phyloP scores from a whole-genome alignment of 2,113 vertebrate genomes.

The Triplophysa dalaica region DNA sequence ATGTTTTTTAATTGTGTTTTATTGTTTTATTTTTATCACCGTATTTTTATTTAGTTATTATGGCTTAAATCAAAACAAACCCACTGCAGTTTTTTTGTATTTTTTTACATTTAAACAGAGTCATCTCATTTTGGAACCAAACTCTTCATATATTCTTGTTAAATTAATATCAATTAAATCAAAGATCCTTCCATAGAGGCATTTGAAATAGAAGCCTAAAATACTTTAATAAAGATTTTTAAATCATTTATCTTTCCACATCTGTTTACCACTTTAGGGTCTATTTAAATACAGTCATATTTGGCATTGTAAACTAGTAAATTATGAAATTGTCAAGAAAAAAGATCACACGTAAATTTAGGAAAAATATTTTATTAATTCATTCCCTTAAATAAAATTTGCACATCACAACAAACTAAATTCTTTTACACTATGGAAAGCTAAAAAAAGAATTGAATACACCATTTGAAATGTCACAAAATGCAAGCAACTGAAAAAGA shows the following conservation, averaged over 20 bases:
- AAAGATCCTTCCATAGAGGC: neutral
- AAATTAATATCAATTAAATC: no score
- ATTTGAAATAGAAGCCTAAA: neutral
- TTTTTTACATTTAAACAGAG: no score
- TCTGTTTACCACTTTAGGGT: neutral
- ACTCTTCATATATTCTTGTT: no score
- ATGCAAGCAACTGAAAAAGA: slow-evolving; percentile 20
- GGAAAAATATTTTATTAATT: slow-evolving; percentile 48
- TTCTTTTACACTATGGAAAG: slow-evolving; percentile 58
- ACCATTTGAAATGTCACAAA: slow-evolving; percentile 46
- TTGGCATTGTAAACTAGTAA: neutral
- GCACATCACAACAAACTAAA: slow-evolving; percentile 61
- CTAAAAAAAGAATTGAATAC: slow-evolving; percentile 63
- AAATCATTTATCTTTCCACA: no score
- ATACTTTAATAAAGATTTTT: no score
- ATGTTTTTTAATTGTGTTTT: no score
- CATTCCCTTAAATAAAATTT: slow-evolving; percentile 56
- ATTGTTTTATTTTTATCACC: no score
- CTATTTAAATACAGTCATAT: neutral
- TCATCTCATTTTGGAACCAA: no score
- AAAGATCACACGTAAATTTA: neutral
- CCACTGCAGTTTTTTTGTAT: no score
- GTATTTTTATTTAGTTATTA: no score
- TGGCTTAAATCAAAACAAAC: no score
- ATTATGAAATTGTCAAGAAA: neutral